Percentiles rank a stretch among this genome's conserved stretches.
These are phyloP conservation scores for Xyrauchen texanus DNA, from an alignment of 2,113 vertebrate genomes.

Conservation along the genomic window DNA sequence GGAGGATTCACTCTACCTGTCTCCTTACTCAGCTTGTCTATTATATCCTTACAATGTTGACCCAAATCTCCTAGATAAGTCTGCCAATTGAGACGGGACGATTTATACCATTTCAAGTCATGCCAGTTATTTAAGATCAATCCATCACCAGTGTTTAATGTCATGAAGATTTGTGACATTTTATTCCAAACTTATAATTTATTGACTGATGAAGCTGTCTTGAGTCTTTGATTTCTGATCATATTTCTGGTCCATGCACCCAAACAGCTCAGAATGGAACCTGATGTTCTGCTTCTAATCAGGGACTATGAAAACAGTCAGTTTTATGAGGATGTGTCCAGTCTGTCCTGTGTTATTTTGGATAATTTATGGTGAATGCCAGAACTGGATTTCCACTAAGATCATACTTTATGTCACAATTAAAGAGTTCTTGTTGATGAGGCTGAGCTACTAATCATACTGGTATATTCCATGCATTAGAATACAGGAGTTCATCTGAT, in stretches of 20 bases:
- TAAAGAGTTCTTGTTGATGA: conserved; percentile 3
- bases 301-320: neutral
- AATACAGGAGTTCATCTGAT: neutral
- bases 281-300: conserved; percentile 20
- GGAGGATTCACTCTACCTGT: conserved; percentile 22
- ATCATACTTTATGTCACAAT: conserved; percentile 4
- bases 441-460: conserved; percentile 17
- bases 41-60: conserved; percentile 22
- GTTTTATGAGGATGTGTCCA: neutral
- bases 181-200: conserved; percentile 14
- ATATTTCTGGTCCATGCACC: neutral
- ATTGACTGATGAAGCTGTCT: conserved; percentile 4
- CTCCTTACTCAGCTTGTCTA: conserved; percentile 41
- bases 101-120: conserved; percentile 26
- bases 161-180: conserved; percentile 27
- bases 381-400: conserved; percentile 2
- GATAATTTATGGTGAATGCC: conserved; percentile 6
- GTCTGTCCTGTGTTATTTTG: neutral
- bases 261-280: neutral
- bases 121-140: conserved; percentile 36
- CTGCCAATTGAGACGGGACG: conserved; percentile 4
- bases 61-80: conserved; percentile 1
- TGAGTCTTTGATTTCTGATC: neutral
- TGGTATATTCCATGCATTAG: neutral
- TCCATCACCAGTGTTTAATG: conserved; percentile 13